These are phyloP conservation scores for Chaitophorus viminalis DNA, from an alignment of 2,888 invertebrate genomes.

Conservation along the genomic window DNA sequence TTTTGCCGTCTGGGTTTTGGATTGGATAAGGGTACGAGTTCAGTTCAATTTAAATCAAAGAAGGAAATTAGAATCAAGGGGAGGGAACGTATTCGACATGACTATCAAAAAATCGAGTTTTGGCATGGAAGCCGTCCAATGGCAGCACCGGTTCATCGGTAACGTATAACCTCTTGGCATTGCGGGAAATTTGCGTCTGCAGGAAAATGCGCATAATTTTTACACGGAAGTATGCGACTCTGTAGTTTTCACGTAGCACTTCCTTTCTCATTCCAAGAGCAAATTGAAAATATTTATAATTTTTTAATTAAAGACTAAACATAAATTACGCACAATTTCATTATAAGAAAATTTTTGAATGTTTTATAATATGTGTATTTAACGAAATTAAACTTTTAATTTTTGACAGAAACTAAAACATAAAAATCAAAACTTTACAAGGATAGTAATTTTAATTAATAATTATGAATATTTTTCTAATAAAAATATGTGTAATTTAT, in stretches of 20 bases:
- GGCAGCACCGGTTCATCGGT: neutral
- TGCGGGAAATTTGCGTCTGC: neutral
- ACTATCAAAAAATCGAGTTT: slow-evolving; percentile 19
- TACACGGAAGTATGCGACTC: slow-evolving; percentile 11
- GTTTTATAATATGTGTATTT: neutral
- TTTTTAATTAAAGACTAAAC: slow-evolving; percentile 28
- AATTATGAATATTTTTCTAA: neutral
- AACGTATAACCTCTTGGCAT: slow-evolving; percentile 21
- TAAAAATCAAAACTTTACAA: neutral
- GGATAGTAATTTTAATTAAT: neutral
- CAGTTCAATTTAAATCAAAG: slow-evolving; percentile 46
- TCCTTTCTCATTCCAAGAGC: slow-evolving; percentile 8
- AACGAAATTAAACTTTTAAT: neutral
- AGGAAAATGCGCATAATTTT: slow-evolving; percentile 24
- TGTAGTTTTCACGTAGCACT: slow-evolving; percentile 10
- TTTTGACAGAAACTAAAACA: too few species aligned
- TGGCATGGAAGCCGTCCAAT: slow-evolving; percentile 42
- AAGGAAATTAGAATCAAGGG: slow-evolving; percentile 50
- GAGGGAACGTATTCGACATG: slow-evolving; percentile 3
- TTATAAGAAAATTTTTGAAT: neutral
- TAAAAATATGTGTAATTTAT: neutral
- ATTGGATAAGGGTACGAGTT: slow-evolving; percentile 9
- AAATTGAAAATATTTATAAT: slow-evolving; percentile 45
- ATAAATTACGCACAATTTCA: slow-evolving; percentile 14
- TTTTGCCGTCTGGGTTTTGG: slow-evolving; percentile 45